phyloP scores from a whole-genome alignment of 2,888 invertebrate species.

The Chloromyia formosa region DNA sequence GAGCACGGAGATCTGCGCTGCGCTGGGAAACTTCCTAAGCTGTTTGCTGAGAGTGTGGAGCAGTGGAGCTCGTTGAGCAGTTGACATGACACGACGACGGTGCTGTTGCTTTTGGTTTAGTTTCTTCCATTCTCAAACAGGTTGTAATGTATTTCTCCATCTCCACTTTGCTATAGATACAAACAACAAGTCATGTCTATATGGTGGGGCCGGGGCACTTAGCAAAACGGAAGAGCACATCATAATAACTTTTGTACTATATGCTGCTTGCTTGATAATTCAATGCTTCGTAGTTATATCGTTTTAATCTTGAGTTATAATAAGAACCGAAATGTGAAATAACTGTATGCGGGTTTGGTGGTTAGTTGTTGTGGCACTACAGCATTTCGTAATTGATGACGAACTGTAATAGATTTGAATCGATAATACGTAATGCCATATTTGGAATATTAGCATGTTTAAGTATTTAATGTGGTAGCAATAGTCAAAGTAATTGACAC shows the following conservation, averaged over 20 bases:
- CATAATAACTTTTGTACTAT: constrained; percentile 30
- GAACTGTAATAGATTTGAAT: neutral
- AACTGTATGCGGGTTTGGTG: no score
- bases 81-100: neutral
- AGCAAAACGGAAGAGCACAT: constrained; percentile 36
- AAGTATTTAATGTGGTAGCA: no score
- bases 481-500: no score
- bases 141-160: constrained; percentile 28
- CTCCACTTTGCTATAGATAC: neutral
- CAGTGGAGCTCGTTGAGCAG: neutral
- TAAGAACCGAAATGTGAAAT: constrained; percentile 29
- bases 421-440: neutral
- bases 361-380: neutral
- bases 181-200: constrained; percentile 18
- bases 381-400: constrained; percentile 13
- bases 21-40: constrained; percentile 27
- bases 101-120: neutral
- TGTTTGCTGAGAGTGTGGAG: neutral
- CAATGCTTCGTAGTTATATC: constrained; percentile 4
- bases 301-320: neutral
- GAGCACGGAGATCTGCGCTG: neutral
- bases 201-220: constrained; percentile 6
- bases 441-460: no score
- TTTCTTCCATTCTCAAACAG: constrained; percentile 25
- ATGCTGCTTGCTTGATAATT: neutral